Evolutionary conservation across 2,113 vertebrate species (phyloP).

Genomic region (Toxotes chatareus): DNA sequence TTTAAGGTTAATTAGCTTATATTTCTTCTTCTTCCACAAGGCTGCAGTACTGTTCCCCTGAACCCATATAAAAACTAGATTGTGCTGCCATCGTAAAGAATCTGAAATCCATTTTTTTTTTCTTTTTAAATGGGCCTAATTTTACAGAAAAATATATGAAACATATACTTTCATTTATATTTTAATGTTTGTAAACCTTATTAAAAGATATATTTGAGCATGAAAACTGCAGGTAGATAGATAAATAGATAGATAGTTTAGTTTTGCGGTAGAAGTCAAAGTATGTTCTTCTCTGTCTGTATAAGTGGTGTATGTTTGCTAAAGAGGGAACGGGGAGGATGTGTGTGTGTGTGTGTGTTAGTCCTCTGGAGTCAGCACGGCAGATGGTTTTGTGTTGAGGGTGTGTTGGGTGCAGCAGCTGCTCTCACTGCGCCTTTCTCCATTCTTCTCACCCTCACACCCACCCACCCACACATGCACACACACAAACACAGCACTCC

Average conservation of each 20-base stretch:
- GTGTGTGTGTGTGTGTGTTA: slow-evolving; percentile 5
- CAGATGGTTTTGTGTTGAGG: slow-evolving; percentile 73
- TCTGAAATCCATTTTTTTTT: background rate
- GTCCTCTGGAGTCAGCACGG: slow-evolving; percentile 45
- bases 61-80: background rate
- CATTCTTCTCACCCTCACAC: slow-evolving; percentile 60
- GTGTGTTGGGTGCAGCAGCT: slow-evolving; percentile 71
- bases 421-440: slow-evolving; percentile 61
- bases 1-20: slow-evolving; percentile 13
- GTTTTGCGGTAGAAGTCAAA: background rate
- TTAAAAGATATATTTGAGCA: background rate
- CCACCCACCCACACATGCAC: background rate
- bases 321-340: background rate
- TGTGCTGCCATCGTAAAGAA: background rate
- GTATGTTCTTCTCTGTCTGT: background rate
- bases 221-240: background rate
- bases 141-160: background rate
- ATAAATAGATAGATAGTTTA: background rate
- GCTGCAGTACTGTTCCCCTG: background rate
- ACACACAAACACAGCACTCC: slow-evolving; percentile 17
- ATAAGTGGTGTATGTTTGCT: slow-evolving; percentile 24
- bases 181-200: background rate
- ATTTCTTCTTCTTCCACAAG: slow-evolving; percentile 1
- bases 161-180: too few relatives aligned
- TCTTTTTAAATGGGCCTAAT: background rate